Conservation (phyloP, 2,113 vertebrate genomes). For the Neogobius melanostomus region DNA sequence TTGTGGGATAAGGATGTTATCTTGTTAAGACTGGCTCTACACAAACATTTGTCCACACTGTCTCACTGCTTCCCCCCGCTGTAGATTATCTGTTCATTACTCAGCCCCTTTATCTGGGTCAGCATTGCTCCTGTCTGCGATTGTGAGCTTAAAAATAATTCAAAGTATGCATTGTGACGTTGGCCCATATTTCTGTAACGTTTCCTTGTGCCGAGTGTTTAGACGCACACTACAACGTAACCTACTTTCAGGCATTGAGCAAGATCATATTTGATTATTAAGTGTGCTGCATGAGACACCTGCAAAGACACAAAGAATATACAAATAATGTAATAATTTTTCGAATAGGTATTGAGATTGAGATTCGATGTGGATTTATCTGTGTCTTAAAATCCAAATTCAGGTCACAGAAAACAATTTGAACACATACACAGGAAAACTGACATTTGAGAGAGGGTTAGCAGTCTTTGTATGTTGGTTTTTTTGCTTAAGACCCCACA, state of each 20-base stretch:
- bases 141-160: constrained; percentile 15
- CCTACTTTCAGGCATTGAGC: background rate
- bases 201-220: constrained; percentile 14
- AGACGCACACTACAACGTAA: background rate
- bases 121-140: constrained; percentile 5
- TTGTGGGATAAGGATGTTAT: constrained; percentile 19
- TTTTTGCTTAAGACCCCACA: no score
- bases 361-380: no score
- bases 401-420: no score
- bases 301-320: no score
- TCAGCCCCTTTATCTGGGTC: constrained; percentile 40
- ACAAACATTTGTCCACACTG: constrained; percentile 15
- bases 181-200: background rate
- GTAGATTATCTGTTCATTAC: constrained; percentile 12
- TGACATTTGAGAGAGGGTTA: no score
- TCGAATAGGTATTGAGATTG: no score
- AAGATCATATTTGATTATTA: background rate
- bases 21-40: constrained; percentile 31
- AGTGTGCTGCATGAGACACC: no score
- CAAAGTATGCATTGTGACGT: constrained; percentile 10
- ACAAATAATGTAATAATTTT: no score
- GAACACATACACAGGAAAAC: no score
- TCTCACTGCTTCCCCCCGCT: constrained; percentile 10
- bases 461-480: no score
- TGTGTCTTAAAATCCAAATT: no score